phyloP scores from a whole-genome alignment of 1,140 invertebrate species.

The Centruroides sculpturatus region DNA sequence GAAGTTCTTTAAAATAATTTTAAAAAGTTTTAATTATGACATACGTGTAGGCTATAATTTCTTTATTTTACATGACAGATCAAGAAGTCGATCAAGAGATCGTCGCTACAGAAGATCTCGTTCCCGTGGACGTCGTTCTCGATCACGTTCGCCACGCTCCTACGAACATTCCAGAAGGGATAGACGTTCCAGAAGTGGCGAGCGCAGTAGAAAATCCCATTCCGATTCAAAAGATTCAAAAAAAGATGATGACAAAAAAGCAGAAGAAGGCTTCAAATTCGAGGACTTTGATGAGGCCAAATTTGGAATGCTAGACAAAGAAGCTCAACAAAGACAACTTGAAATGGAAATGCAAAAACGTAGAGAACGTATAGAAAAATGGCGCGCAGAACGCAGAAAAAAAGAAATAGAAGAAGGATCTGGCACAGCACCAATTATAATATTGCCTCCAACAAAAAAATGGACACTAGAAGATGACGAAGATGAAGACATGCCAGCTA shows the following conservation, averaged over 20 bases:
- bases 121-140: constrained; percentile 8
- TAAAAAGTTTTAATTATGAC: neutral
- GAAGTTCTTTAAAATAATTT: neutral
- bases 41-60: neutral
- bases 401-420: constrained; percentile 39
- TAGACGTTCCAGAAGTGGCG: constrained; percentile 2
- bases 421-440: constrained; percentile 16
- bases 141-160: constrained; percentile 21
- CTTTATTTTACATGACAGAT: neutral
- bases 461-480: constrained; percentile 30
- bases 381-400: constrained; percentile 74
- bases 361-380: constrained; percentile 80
- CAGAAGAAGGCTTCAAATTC: constrained; percentile 2
- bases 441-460: constrained; percentile 23
- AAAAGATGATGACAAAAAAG: constrained; percentile 14
- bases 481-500: constrained; percentile 20
- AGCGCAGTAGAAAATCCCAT: constrained; percentile 3
- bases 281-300: constrained; percentile 12
- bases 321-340: constrained; percentile 58
- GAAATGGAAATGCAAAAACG: constrained; percentile 95
- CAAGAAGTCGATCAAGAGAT: neutral
- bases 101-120: constrained; percentile 7
- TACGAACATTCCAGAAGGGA: constrained; percentile 12
- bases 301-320: constrained; percentile 17
- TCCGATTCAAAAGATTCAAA: constrained; percentile 8